Evolutionary conservation across 2,888 invertebrate species (phyloP).

Genomic region (Microctonus aethiopoides): DNA sequence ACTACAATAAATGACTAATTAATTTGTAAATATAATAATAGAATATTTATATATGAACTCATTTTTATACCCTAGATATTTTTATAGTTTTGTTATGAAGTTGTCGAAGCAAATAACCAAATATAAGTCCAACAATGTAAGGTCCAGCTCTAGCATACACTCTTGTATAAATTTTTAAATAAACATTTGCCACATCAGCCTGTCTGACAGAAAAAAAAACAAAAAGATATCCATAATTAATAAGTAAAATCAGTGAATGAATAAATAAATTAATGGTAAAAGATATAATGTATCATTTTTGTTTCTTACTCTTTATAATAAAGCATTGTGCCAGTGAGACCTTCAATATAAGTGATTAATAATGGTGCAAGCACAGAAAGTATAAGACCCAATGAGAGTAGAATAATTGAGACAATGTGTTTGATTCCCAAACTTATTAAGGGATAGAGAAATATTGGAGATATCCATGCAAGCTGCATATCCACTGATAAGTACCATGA

Average conservation of each 20-base stretch:
- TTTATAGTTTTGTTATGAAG: conserved; percentile 40
- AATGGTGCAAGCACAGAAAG: conserved; percentile 54
- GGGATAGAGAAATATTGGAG: conserved; percentile 58
- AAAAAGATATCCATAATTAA: conserved; percentile 1
- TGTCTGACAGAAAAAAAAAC: conserved; percentile 40
- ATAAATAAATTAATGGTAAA: not conserved
- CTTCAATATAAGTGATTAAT: conserved; percentile 49
- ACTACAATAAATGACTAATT: conserved; percentile 8
- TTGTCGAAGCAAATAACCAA: conserved; percentile 56
- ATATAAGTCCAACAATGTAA: conserved; percentile 60
- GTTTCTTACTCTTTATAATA: conserved; percentile 58
- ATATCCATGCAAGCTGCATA: conserved; percentile 60
- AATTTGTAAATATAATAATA: conserved; percentile 20
- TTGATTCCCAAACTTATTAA: conserved; percentile 51
- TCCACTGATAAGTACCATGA: conserved; percentile 69
- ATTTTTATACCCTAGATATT: conserved; percentile 36
- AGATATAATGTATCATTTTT: not conserved
- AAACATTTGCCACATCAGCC: conserved; percentile 49
- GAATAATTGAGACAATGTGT: conserved; percentile 45
- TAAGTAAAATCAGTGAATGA: not conserved
- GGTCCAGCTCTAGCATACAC: conserved; percentile 59
- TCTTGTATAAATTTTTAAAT: conserved; percentile 53
- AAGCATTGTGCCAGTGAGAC: conserved; percentile 57
- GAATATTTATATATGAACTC: not conserved
- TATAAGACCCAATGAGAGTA: conserved; percentile 46